Percentiles rank a stretch among this genome's conserved stretches.
These are phyloP conservation scores for Nephrotoma appendiculata DNA, from an alignment of 2,888 invertebrate genomes.

Conservation along the genomic window DNA sequence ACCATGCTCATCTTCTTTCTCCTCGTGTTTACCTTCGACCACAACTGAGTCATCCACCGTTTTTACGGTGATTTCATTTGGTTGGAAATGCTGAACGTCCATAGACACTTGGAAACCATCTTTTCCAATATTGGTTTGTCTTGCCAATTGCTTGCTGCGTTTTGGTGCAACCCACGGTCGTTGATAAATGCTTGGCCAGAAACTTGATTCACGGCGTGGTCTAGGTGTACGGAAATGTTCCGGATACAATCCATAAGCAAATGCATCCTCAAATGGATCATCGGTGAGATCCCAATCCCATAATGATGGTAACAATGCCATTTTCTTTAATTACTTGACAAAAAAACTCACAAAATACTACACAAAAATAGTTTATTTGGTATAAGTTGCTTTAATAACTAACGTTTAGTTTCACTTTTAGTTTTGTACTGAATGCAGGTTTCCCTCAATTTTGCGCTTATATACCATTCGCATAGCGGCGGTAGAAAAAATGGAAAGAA, in stretches of 20 bases:
- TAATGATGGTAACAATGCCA: neutral
- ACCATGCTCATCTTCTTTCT: constrained; percentile 55
- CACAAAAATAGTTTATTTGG: neutral
- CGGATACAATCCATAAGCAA: neutral
- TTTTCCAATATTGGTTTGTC: constrained; percentile 37
- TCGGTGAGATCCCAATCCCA: neutral
- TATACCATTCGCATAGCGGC: neutral
- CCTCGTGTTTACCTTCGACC: constrained; percentile 57
- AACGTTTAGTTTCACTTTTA: neutral
- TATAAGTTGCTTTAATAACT: neutral
- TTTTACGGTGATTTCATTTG: constrained; percentile 55
- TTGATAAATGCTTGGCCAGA: neutral
- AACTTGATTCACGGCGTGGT: neutral
- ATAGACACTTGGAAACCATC: constrained; percentile 54
- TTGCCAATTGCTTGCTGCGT: neutral
- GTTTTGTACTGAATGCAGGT: neutral
- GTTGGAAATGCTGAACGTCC: constrained; percentile 54
- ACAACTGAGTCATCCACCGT: constrained; percentile 45
- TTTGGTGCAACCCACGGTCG: neutral
- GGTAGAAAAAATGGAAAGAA: neutral
- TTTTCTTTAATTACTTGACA: neutral
- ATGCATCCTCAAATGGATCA: neutral
- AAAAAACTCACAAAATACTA: neutral
- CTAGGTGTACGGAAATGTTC: neutral
- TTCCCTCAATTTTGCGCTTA: neutral